Conservation (phyloP, 2,797 vertebrate genomes). For the Loriculus beryllinus region DNA sequence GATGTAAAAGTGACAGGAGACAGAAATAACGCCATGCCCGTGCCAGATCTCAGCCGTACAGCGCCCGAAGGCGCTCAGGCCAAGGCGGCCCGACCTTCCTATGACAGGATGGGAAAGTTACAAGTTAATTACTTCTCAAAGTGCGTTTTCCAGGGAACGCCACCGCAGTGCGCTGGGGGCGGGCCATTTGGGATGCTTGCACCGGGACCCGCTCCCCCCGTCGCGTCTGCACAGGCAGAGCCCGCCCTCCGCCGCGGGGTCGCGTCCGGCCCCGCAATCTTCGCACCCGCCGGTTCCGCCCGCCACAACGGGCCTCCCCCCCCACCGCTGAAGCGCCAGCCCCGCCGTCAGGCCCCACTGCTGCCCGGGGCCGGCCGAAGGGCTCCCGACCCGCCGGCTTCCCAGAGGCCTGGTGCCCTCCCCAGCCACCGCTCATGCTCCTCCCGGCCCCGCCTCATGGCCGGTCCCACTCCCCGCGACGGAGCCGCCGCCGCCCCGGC, state of each 20-base stretch:
- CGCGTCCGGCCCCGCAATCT: not conserved
- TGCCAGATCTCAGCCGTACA: not conserved
- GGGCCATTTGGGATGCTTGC: not conserved
- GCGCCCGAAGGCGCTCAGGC: not conserved
- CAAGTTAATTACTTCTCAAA: not conserved
- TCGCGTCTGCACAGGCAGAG: not conserved
- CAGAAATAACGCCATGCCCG: accelerated
- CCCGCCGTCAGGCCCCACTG: not conserved
- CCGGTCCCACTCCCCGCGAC: not conserved
- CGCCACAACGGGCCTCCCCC: not conserved
- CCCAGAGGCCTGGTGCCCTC: not conserved
- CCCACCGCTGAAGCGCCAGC: not conserved
- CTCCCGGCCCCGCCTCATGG: not conserved
- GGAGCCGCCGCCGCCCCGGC: not conserved
- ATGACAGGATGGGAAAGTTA: not conserved
- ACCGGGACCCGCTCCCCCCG: not conserved
- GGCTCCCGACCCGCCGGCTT: not conserved
- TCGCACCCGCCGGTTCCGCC: not conserved
- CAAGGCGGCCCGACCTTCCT: not conserved
- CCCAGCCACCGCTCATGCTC: not conserved
- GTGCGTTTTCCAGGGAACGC: not conserved
- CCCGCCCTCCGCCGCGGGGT: not conserved
- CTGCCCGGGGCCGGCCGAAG: not conserved
- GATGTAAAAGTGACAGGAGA: not conserved
- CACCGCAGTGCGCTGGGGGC: not conserved